Base-by-base conservation (phyloP, 2,113 vertebrate genomes). In the Sturnira hondurensis region DNA sequence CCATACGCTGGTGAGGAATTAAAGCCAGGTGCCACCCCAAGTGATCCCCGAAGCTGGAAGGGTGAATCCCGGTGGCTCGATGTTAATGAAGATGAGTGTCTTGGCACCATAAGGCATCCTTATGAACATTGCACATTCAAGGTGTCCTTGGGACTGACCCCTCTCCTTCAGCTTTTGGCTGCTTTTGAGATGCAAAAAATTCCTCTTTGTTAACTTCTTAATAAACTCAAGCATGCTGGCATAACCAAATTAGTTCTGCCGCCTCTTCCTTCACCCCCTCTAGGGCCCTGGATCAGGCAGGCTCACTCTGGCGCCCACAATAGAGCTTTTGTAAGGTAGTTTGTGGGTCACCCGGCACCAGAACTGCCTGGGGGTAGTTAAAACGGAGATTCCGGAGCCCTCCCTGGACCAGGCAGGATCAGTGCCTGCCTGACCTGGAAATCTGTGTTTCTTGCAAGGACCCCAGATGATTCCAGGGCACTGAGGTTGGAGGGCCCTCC, bases 151-250 rank as follows among this genome's bases (percentile, higher is more conserved):
- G 87, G 68, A 95, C 93, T 38, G 50, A 80, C 41, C 28, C 20
- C 20, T 56, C 36, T 43, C 45, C 45, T 17, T 58, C 47, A 58
- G 84, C 47, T 67, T 77, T 71, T 73, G 83, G 78, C 45, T 77
- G 73, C 78, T 91, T 95, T 65, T 67, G 91, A 97, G 87, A 76
- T 41, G 31, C 36, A 67, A 81, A 91, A 91, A 10, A 41, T 70
- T 45, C 78, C 61, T 71, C 52, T 47, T 54, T 94, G 70, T 96
- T 61, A 89, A 74, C 43, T 68, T 87, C 71, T 89, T 80, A 98
- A 98, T 98, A 98, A 98, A 98, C 87, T 73, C 20, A 5, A 96
- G 86, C 76, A 22, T 85, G 65, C 95, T 96, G 97, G 88, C 89
- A 2, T 82, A 84, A 96, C 78, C 83, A 5, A 52, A 38, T n/a